phyloP scores from a whole-genome alignment of 2,113 vertebrate genomes.

The Empidonax traillii region DNA sequence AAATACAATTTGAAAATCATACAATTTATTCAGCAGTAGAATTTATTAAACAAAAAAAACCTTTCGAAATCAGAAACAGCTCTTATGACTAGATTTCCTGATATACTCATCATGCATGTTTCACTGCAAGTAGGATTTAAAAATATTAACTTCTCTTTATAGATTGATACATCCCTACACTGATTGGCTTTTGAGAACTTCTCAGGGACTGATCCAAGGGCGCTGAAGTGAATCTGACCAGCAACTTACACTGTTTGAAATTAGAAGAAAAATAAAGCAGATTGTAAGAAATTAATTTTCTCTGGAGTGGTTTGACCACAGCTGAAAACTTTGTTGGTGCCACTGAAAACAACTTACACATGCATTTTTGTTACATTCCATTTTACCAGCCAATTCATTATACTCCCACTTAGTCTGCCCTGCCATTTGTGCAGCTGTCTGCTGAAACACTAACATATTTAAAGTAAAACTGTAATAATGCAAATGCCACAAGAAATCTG shows the following conservation, averaged over 20 bases:
- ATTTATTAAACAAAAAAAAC: background rate
- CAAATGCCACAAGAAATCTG: background rate
- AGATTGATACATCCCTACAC: background rate
- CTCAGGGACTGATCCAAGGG: background rate
- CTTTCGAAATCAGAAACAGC: background rate
- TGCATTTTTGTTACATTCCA: conserved; percentile 40
- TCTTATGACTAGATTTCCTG: background rate
- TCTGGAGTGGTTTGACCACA: background rate
- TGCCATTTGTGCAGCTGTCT: background rate
- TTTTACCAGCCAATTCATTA: conserved; percentile 20
- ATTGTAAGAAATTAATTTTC: background rate
- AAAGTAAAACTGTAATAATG: background rate
- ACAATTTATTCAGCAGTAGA: background rate
- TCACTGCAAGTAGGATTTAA: background rate
- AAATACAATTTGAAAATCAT: background rate
- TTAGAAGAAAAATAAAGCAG: background rate
- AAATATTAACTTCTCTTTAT: background rate
- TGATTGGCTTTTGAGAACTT: background rate
- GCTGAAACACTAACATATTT: background rate
- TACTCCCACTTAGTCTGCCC: conserved; percentile 25
- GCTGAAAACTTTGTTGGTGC: background rate
- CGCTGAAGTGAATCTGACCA: background rate
- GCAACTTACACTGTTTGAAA: background rate
- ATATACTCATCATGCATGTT: background rate
- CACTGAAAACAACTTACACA: conserved; percentile 9